phyloP scores from a whole-genome alignment of 2,888 invertebrate genomes.

The Zygothrica quintamaculata region DNA sequence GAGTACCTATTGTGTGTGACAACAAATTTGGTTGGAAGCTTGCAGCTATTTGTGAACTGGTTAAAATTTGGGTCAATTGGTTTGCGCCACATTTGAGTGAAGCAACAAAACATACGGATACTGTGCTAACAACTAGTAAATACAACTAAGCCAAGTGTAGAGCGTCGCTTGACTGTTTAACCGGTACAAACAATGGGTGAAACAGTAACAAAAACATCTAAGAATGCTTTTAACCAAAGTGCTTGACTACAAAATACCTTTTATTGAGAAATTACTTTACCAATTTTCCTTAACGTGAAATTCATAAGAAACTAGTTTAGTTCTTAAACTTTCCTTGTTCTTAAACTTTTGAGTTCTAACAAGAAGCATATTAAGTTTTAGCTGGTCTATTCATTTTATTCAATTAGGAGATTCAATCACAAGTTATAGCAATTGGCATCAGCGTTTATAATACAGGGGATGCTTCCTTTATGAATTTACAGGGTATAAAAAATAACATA shows the following conservation, averaged over 20 bases:
- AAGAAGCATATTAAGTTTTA: too few species aligned
- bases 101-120: constrained; percentile 19
- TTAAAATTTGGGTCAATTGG: constrained; percentile 80
- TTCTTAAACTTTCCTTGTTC: too few species aligned
- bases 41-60: constrained; percentile 72
- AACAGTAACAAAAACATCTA: constrained; percentile 25
- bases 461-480: neutral
- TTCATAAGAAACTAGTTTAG: too few species aligned
- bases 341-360: too few species aligned
- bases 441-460: too few species aligned
- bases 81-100: constrained; percentile 61
- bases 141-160: constrained; percentile 35
- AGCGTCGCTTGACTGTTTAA: constrained; percentile 36
- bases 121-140: constrained; percentile 20
- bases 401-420: too few species aligned
- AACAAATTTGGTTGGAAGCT: constrained; percentile 57
- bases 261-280: too few species aligned
- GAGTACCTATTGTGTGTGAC: constrained; percentile 16
- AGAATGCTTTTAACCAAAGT: constrained; percentile 3
- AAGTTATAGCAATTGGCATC: too few species aligned
- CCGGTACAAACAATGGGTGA: constrained; percentile 27
- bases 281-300: too few species aligned
- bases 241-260: constrained; percentile 18
- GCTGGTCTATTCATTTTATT: too few species aligned
- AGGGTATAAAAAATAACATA: constrained; percentile 22